Conservation (phyloP, 2,113 vertebrate species). For the Rhagologus leucostigma region DNA sequence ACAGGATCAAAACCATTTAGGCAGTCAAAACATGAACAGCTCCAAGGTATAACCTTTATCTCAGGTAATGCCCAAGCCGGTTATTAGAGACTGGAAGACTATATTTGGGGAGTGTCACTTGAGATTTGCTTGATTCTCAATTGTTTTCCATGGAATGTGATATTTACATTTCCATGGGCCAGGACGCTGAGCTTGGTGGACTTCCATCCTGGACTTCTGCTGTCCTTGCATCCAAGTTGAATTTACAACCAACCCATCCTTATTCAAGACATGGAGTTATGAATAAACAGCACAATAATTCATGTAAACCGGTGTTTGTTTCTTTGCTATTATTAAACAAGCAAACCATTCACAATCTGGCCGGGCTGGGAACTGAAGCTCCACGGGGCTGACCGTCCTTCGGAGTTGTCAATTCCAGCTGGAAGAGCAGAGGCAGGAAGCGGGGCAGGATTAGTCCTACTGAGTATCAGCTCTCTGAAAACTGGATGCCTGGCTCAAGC, state of each 20-base stretch:
- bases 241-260: background rate
- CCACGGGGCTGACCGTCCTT: rapidly evolving
- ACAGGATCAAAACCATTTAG: background rate
- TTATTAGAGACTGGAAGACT: background rate
- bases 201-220: background rate
- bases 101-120: background rate
- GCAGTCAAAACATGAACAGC: background rate
- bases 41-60: background rate
- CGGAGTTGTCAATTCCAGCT: background rate
- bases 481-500: background rate
- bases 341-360: background rate
- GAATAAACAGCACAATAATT: background rate
- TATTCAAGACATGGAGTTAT: background rate
- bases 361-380: background rate
- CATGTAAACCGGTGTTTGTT: background rate
- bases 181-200: background rate
- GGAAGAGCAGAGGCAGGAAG: background rate
- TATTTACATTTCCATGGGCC: background rate
- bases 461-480: background rate
- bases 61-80: background rate
- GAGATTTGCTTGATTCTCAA: background rate
- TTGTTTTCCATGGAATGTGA: background rate
- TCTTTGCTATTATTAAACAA: background rate
- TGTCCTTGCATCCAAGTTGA: background rate
- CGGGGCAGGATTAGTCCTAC: background rate